Conservation (phyloP, 2,888 invertebrate species). For the Erebia aethiops region DNA sequence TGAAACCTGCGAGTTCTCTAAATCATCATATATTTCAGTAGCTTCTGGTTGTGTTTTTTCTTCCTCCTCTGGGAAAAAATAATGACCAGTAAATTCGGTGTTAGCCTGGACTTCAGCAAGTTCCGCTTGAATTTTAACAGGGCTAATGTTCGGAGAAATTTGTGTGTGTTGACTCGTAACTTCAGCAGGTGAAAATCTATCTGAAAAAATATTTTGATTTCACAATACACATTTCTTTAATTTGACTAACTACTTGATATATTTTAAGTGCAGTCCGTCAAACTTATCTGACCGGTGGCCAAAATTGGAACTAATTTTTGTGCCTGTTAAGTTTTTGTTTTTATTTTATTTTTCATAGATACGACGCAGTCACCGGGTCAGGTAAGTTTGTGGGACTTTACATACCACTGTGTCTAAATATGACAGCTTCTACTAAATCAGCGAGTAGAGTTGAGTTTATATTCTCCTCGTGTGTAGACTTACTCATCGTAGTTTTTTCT, state of each 20-base stretch:
- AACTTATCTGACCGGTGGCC: no score
- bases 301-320: no score
- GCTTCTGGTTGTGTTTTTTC: constrained; percentile 49
- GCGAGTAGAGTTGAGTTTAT: constrained; percentile 72
- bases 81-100: constrained; percentile 70
- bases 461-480: constrained; percentile 54
- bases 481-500: constrained; percentile 52
- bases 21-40: constrained; percentile 65
- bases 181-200: constrained; percentile 50
- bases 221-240: background rate
- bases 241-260: background rate
- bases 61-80: constrained; percentile 76
- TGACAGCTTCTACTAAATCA: constrained; percentile 75
- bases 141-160: constrained; percentile 50
- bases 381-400: background rate
- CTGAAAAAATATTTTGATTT: constrained; percentile 48
- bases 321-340: no score
- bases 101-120: constrained; percentile 60
- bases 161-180: constrained; percentile 45
- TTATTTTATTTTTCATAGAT: no score
- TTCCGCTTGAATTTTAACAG: constrained; percentile 69
- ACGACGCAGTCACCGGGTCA: no score
- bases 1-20: constrained; percentile 53
- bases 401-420: constrained; percentile 69
- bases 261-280: background rate